Evolutionary conservation across 2,113 vertebrate species (phyloP), one percentile per base, ranked within the genome.

Genomic region (Phalacrocorax brasilianus): DNA sequence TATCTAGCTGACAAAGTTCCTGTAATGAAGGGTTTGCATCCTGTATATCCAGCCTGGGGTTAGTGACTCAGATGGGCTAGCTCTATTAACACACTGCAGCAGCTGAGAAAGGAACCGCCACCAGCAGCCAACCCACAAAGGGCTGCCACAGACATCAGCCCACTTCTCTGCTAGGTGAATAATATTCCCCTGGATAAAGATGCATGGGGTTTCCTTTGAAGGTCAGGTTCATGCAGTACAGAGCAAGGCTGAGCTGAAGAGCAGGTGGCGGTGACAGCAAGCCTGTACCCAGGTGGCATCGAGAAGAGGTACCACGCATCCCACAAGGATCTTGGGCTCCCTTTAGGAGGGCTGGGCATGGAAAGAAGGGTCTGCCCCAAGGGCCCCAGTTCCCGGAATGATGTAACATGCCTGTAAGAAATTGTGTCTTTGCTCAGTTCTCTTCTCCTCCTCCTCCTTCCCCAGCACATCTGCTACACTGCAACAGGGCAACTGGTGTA

Each of bases 171-270:
- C 35, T 19, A 22, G 38, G 26, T 23, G 10, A 93, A 47, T 6
- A 28, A 66, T 42, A 26, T 33, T 58, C 16, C 30, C 42, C 45
- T 53, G 28, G 26, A 42, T 32, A 65, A 38, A 76, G 32, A 38
- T 4, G 11, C 0, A 0, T 49, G 22, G 17, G 22, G 14, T 33
- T 71, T 76, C 18, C 23, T 83, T 72, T 28, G 26, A 66, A 66
- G 4, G 17, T 84, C 30, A 62, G 19, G 50, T 84, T 56, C 30
- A 63, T 0, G 0, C 14, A 33, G 19, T 0, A 44, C n/a, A 35
- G 30, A 61, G 30, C 4, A n/a, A 52, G 28, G 49, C 24, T n/a
- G 50, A 44, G 45, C 18, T 88, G 58, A 38, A 63, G 32, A 44
- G 44, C 2, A 2, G n/a, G n/a, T 33, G 23, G 56, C 7, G 0